Evolutionary conservation across 2,113 vertebrate genomes (phyloP).

Genomic region (Microcebus murinus): DNA sequence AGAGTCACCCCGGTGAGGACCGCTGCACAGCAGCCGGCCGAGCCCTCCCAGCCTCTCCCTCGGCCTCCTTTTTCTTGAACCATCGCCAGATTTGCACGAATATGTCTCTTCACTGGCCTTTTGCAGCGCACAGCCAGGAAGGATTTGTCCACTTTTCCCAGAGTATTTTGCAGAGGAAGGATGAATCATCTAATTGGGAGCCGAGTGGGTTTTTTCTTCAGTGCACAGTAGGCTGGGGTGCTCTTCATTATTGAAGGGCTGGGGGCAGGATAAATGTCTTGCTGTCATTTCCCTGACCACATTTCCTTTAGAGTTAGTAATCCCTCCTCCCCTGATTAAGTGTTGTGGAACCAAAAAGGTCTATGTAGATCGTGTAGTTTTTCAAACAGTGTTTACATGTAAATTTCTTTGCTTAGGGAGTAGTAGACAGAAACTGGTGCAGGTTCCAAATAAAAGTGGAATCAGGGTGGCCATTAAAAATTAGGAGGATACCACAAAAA

Average conservation of each 20-base stretch:
- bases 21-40: rapidly evolving
- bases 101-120: background rate
- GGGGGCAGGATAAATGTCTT: background rate
- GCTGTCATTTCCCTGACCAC: background rate
- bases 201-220: background rate
- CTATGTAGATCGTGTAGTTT: background rate
- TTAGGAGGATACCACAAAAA: background rate
- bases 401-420: background rate
- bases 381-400: background rate
- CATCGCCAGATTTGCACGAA: background rate
- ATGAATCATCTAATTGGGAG: background rate
- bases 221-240: background rate
- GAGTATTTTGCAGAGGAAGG: background rate
- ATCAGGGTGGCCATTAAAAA: background rate
- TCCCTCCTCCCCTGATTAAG: background rate
- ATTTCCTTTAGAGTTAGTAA: constrained; percentile 22
- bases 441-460: background rate
- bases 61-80: background rate
- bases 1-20: background rate
- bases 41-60: background rate
- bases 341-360: background rate
- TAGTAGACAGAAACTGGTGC: background rate
- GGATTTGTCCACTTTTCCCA: background rate
- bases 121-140: background rate
- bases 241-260: background rate